Percentiles rank a stretch among this genome's conserved stretches.
These are phyloP conservation scores for Hylaeus volcanicus DNA, from an alignment of 1,140 invertebrate species.

Conservation along the genomic window DNA sequence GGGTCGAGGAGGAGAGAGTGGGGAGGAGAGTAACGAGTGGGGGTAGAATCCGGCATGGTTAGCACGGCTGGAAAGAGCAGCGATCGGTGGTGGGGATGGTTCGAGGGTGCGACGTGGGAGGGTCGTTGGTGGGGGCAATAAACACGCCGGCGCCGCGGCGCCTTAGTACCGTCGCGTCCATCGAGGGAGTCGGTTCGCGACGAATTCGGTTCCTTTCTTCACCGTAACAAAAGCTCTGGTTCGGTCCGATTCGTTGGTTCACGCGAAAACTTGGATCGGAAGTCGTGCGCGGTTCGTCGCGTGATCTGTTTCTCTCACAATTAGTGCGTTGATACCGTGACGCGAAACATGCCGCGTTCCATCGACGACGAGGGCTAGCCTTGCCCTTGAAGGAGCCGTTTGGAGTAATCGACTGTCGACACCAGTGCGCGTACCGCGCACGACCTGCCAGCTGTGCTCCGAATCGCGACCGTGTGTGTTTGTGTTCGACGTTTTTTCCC, in stretches of 20 bases:
- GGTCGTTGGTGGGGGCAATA: constrained; percentile 45
- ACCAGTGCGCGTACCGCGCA: constrained; percentile 7
- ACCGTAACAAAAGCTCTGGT: constrained; percentile 39
- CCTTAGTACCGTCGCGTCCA: constrained; percentile 74
- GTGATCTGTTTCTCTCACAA: neutral
- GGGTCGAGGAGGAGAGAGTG: constrained; percentile 17
- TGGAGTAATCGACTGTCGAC: constrained; percentile 17
- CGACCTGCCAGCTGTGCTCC: constrained; percentile 33
- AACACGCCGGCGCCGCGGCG: constrained; percentile 79
- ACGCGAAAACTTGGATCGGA: neutral
- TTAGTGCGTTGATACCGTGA: neutral
- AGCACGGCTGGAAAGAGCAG: constrained; percentile 13
- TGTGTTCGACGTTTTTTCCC: constrained; percentile 29
- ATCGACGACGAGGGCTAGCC: constrained; percentile 39
- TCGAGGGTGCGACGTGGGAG: neutral
- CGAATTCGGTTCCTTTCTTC: neutral
- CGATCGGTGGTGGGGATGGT: constrained; percentile 4
- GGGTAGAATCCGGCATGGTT: constrained; percentile 31
- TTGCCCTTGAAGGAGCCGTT: constrained; percentile 40
- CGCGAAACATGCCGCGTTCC: neutral
- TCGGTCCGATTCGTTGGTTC: neutral
- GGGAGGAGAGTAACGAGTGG: neutral
- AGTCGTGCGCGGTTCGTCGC: too few species aligned
- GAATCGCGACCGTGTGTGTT: constrained; percentile 37
- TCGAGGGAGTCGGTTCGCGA: constrained; percentile 36